phyloP scores from a whole-genome alignment of 2,888 invertebrate species.

The Endotricha flammealis region DNA sequence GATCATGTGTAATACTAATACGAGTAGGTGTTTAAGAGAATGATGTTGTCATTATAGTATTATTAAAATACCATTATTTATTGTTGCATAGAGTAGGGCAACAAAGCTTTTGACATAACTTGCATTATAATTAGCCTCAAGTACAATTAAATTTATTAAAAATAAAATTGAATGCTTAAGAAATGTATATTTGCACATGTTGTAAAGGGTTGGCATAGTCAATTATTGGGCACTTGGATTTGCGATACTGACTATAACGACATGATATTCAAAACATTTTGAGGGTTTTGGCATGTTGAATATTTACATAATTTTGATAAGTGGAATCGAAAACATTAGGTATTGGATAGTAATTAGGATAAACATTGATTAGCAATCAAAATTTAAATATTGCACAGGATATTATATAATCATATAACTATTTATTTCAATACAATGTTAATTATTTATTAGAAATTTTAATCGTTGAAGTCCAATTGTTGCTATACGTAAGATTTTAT shows the following conservation, averaged over 20 bases:
- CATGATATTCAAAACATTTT: neutral
- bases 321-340: neutral
- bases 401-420: neutral
- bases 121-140: slow-evolving; percentile 28
- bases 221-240: slow-evolving; percentile 33
- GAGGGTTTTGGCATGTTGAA: no score
- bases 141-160: slow-evolving; percentile 46
- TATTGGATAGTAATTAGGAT: neutral
- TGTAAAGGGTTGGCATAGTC: slow-evolving; percentile 36
- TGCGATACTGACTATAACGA: neutral
- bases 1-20: slow-evolving; percentile 45
- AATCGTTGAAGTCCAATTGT: slow-evolving; percentile 16
- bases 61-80: no score
- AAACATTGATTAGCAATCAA: neutral
- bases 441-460: slow-evolving; percentile 13
- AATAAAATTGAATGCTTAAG: slow-evolving; percentile 28
- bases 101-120: slow-evolving; percentile 36
- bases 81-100: slow-evolving; percentile 39
- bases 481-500: slow-evolving; percentile 23
- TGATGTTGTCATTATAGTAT: slow-evolving; percentile 55
- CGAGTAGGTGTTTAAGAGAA: slow-evolving; percentile 48
- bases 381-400: slow-evolving; percentile 1
- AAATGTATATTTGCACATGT: slow-evolving; percentile 36
- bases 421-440: slow-evolving; percentile 12
- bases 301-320: no score